phyloP scores from a whole-genome alignment of 2,888 invertebrate species.

The Hyalella azteca region DNA sequence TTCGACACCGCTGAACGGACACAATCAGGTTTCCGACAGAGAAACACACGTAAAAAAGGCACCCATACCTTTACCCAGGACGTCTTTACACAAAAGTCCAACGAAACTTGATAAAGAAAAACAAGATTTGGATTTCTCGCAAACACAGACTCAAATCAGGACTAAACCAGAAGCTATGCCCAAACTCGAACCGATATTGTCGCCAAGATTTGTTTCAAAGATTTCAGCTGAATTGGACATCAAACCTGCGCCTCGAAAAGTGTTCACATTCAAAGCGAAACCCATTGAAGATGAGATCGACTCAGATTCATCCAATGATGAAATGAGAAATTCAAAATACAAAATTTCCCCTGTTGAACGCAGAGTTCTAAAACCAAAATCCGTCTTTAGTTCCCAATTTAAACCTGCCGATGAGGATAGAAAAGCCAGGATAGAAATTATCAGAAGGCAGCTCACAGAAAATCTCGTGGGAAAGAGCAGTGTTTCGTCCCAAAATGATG shows the following conservation, averaged over 20 bases:
- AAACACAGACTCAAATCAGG: not conserved
- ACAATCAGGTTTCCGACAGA: not conserved
- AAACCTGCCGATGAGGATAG: not conserved
- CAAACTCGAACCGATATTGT: not conserved
- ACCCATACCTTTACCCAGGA: not conserved
- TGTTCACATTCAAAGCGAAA: not conserved
- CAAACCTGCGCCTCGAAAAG: not conserved
- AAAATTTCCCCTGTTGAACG: not conserved
- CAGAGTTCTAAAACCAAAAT: not conserved
- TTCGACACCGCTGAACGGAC: not conserved
- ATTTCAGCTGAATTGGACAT: conserved; percentile 14
- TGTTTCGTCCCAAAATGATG: not conserved
- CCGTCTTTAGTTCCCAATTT: not conserved
- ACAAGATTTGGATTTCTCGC: not conserved
- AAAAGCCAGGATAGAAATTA: not conserved
- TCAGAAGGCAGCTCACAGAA: not conserved
- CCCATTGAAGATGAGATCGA: not conserved
- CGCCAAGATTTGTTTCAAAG: not conserved
- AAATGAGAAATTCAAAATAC: no score
- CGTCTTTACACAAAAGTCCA: not conserved
- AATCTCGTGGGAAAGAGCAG: not conserved
- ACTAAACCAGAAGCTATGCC: not conserved
- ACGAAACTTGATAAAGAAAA: not conserved
- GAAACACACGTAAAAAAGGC: not conserved
- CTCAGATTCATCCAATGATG: not conserved